Evolutionary conservation across 2,113 vertebrate species (phyloP).

Genomic region (Probosciger aterrimus): DNA sequence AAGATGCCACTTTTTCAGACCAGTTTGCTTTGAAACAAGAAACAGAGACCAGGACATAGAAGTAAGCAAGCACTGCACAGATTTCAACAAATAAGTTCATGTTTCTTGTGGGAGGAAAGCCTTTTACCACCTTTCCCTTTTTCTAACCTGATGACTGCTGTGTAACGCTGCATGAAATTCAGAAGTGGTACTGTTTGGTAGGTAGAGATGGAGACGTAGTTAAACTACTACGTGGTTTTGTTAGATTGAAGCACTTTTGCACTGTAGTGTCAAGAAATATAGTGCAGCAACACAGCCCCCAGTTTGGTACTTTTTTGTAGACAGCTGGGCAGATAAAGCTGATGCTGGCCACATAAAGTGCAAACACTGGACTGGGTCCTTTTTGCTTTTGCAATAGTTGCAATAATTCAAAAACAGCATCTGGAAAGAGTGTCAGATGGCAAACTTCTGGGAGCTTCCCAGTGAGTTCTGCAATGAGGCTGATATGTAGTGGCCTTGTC

Average conservation of each 20-base stretch:
- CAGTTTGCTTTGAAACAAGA: background rate
- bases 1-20: background rate
- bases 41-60: background rate
- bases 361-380: accelerated
- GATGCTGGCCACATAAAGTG: background rate
- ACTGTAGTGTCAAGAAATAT: background rate
- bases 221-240: background rate
- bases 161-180: background rate
- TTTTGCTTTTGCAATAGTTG: background rate
- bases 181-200: background rate
- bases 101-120: background rate
- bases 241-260: background rate
- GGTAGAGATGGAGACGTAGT: background rate
- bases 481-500: background rate
- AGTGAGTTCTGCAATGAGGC: accelerated
- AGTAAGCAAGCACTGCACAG: background rate
- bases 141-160: background rate
- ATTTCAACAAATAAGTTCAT: background rate
- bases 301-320: background rate
- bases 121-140: background rate
- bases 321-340: background rate
- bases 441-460: background rate
- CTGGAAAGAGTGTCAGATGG: background rate
- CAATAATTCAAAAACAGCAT: background rate
- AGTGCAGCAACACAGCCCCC: background rate